Evolutionary conservation across 2,797 vertebrate species (phyloP), one percentile per base, ranked within the genome.

Genomic region (Pitangus sulphuratus): DNA sequence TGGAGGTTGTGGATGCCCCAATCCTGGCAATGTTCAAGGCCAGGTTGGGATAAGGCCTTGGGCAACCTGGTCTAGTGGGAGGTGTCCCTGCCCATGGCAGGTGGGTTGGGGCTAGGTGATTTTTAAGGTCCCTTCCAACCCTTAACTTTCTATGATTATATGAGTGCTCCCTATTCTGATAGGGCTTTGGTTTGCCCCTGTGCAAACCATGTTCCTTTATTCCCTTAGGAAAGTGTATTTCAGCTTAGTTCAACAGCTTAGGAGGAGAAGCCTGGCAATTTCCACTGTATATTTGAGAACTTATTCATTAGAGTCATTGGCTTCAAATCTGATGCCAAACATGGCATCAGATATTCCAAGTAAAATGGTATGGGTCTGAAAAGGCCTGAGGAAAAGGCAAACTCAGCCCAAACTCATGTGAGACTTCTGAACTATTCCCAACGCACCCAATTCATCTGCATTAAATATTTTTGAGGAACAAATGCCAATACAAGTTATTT

Each of bases 371-470:
- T 2, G 2, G 24, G 9, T 60, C 33, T 76, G 45, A 83, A 88
- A 71, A 79, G 57, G 31, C 17, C 16, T 22, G 26, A 31, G 37
- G 6, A 84, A 77, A 68, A 87, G 31, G 31, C 68, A 77, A 85
- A 22, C 24, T 84, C 70, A 89, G 35, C 11, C 56, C n/a, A 65
- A 84, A 93, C 25, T 35, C 25, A 76, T 39, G 12, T 0, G 3
- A 79, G 21, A 47, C 26, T 90, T 61, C 51, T 42, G 39, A 78
- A 71, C 74, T 87, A 50, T 33, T 57, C 26, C 42, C 0, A 6
- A 12, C 14, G 4, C 33, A 51, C 10, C 19, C 1, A 1, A 39
- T 79, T 71, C 3, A 1, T 8, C 50, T 35, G 15, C 44, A 44
- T 0, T 28, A 17, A 35, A 2, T 85, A 64, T 53, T 64, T 90